A percentile compares a stretch with the other conserved stretches of the same genome.
Evolutionary conservation across 2,113 vertebrate species (phyloP).

Genomic region (Eulemur macaco): DNA sequence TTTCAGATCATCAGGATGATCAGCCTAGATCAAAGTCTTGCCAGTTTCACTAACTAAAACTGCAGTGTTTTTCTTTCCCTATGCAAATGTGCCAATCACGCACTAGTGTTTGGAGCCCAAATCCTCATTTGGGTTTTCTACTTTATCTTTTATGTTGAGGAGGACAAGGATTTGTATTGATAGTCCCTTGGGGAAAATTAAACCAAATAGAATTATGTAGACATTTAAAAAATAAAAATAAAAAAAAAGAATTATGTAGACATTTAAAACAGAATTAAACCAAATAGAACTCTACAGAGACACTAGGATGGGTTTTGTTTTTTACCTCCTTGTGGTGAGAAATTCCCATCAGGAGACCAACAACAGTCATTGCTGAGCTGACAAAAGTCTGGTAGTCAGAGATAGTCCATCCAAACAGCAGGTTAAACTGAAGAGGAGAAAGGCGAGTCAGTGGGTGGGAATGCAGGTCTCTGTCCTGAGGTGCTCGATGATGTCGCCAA

Average conservation of each 20-base stretch:
- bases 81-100: neutral
- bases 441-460: neutral
- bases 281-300: neutral
- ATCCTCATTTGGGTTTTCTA: neutral
- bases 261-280: neutral
- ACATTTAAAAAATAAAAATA: no score
- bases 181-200: neutral
- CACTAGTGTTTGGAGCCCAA: neutral
- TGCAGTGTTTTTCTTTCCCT: neutral
- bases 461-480: neutral
- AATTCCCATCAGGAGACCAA: slow-evolving; percentile 70
- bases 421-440: slow-evolving; percentile 72
- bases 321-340: slow-evolving; percentile 64
- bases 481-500: neutral
- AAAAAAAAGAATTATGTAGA: neutral
- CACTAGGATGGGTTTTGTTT: neutral
- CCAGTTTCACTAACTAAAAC: neutral
- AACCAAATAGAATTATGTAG: neutral
- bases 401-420: slow-evolving; percentile 73
- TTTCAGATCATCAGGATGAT: neutral
- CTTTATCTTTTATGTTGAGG: neutral
- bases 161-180: neutral
- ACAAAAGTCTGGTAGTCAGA: slow-evolving; percentile 63
- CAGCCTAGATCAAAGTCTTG: neutral
- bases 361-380: slow-evolving; percentile 63